Evolutionary conservation across 2,888 invertebrate species (phyloP), one percentile per base, ranked within the genome.

Genomic region (Oxyteleia sp.): DNA sequence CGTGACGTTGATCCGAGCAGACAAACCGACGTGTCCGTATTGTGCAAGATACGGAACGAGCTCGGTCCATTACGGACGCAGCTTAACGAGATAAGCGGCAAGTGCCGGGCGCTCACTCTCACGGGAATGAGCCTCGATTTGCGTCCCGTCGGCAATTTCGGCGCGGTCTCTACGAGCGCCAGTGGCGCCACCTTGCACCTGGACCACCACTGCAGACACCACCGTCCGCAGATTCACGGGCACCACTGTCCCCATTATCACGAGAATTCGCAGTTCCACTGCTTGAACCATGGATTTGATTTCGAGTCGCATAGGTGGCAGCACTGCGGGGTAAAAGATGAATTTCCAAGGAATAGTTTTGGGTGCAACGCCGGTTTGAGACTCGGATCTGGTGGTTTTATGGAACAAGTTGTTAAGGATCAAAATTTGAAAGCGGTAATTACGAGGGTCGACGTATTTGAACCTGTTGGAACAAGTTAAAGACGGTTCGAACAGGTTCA

Each of bases 41-140:
- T 75, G 74, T 63, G 29, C 64, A 74, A 59, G 57, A 83, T 74
- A 69, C 69, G 71, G 43, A 75, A 43, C 64, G 79, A 84, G 32
- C 55, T 75, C 38, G 71, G 23, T 4, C 71, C 75, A 51, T 68
- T 80, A 63, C 23, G 66, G 13, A 64, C 15, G 29, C 75, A 80
- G 69, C 79, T 75, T 61, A 79, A 80, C 64, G 79, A 84, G 64
- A 64, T 84, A 64, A 79, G 74, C 71, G 71, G 71, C 64, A 59
- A 80, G 18, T 84, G 53, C 38, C 64, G 71, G 53, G 61, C 69
- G 16, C 74, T 57, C 7, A n/a, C 68, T 38, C 63, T 79, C 63
- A 15, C 68, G 51, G 64, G 64, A 51, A 38, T 51, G 43, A 53
- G 35, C 11, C 26, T 38, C 53, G 57, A 83, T 63, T 66, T 72